Base-by-base conservation (phyloP, 2,113 vertebrate species). In the Syngnathoides biaculeatus region DNA sequence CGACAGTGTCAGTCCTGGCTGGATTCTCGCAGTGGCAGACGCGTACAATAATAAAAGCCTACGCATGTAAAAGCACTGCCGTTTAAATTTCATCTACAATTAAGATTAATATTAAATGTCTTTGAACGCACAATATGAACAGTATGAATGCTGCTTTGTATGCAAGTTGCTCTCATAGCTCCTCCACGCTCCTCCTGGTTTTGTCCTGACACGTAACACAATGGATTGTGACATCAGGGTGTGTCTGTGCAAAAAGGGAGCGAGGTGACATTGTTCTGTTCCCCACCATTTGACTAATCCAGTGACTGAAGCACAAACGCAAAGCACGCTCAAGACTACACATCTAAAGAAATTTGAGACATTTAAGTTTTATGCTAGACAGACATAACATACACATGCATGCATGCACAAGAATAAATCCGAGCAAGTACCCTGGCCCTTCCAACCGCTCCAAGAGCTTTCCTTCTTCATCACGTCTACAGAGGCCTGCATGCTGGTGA, bases 361-460 rank as follows among this genome's bases (percentile, higher is more conserved):
- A 52, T 76, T 40, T 48, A 78, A 60, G 55, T 48, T 48, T 64
- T 81, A 80, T 79, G 68, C 82, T 64, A 56, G 22, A 70, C 56
- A 35, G 67, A 61, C 48, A 27, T 42, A 56, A 71, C 53, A 53
- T 43, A 68, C 63, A 78, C 69, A 50, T 60, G 52, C 40, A 76
- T 68, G 69, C 38, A 39, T 65, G 65, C 69, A 72, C 75, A 70
- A 52, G 71, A 60, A 70, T 58, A 70, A 81, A 81, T 73, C 58
- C 78, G 63, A 67, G 72, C 64, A 83, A 81, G 86, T 97, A 99
- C 97, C 97, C 93, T 97, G 95, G 90, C 95, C 94, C 91, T 93
- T 98, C 96, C 97, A 99, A 92, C 94, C 90, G 94, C 93, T 98
- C 95, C 95, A 97, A 72, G 94, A 92, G 89, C 95, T 93, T 69